Evolutionary conservation across 2,888 invertebrate genomes (phyloP), one percentile per base, ranked within the genome.

Genomic region (Oxystoma pomonae): DNA sequence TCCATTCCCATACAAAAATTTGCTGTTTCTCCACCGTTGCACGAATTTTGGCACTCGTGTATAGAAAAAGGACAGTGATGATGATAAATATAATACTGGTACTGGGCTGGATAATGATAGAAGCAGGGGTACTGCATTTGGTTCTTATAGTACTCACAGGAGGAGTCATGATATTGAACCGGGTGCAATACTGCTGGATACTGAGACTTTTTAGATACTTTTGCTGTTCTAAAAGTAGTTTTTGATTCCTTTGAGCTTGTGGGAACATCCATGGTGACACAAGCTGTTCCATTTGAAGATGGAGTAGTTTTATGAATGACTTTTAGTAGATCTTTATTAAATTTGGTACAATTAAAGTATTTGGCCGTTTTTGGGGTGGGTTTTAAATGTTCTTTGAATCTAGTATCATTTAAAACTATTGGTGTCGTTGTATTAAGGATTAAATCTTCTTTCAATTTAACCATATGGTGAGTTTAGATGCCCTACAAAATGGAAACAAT

Each of bases 1-100:
- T 85, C 85, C 60, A 84, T 83, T 59, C 85, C 86, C 74, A 86
- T 83, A 75, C 85, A 84, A 74, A 86, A 84, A 65, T 84, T 84
- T 51, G 85, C 82, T 66, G 80, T 80, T 63, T 81, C 74, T 66
- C 81, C 80, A 76, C 65, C 61, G 55, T 56, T 63, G 49, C 67
- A 67, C 65, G 65, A 59, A 57, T 65, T 65, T 50, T 65, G 63
- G 50, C 67, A 67, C 18, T 65, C 65, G 5, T 65, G 67, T 16
- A 82, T 79, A 81, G 86, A 82, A 78, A 81, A 83, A 77, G 80
- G 79, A 78, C 79, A 80, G 68, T 78, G 79, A 68, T 80, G 79
- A 69, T 78, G 74, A 73, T 73, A 78, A 62, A 76, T 78, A 72
- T 72, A 79, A 73, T 80, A 80, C 72, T 76, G 78, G 69, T 77